Percentiles rank a stretch among this genome's conserved stretches.
phyloP scores from a whole-genome alignment of 2,797 vertebrate genomes.

The Macropodus opercularis region DNA sequence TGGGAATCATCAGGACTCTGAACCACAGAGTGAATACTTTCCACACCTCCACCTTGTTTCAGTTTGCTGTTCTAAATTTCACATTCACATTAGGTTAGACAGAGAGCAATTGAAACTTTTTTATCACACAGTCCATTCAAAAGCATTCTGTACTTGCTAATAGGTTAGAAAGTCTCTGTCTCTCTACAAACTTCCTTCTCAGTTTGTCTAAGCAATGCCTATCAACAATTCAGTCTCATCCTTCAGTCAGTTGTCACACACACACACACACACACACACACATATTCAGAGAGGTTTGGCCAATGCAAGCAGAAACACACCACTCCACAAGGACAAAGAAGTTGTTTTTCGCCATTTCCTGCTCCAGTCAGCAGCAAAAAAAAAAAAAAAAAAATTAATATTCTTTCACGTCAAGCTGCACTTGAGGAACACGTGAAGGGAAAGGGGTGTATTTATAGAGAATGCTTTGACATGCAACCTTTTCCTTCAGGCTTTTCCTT shows the following conservation, averaged over 20 bases:
- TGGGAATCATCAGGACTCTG: no score
- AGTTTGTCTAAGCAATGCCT: neutral
- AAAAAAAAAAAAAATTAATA: slow-evolving; percentile 66
- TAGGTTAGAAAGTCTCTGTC: no score
- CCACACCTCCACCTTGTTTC: no score
- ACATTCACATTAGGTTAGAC: no score
- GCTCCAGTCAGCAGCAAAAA: slow-evolving; percentile 64
- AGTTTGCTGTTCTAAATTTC: no score
- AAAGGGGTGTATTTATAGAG: slow-evolving; percentile 58
- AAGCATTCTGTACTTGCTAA: no score
- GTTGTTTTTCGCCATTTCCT: slow-evolving; percentile 64
- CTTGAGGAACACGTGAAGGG: slow-evolving; percentile 53
- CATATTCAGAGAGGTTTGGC: slow-evolving; percentile 54
- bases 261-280: slow-evolving; percentile 12
- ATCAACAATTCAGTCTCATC: slow-evolving; percentile 37
- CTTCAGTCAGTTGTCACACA: slow-evolving; percentile 38
- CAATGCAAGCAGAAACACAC: slow-evolving; percentile 72
- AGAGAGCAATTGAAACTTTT: no score
- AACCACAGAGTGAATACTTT: no score
- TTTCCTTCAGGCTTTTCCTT: slow-evolving; percentile 51
- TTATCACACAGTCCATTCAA: no score
- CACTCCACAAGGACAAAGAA: slow-evolving; percentile 69
- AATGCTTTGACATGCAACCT: slow-evolving; percentile 51
- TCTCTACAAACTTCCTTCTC: no score
- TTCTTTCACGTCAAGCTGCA: slow-evolving; percentile 61